phyloP scores from a whole-genome alignment of 1,140 invertebrate genomes.

The Teleogryllus occipitalis region DNA sequence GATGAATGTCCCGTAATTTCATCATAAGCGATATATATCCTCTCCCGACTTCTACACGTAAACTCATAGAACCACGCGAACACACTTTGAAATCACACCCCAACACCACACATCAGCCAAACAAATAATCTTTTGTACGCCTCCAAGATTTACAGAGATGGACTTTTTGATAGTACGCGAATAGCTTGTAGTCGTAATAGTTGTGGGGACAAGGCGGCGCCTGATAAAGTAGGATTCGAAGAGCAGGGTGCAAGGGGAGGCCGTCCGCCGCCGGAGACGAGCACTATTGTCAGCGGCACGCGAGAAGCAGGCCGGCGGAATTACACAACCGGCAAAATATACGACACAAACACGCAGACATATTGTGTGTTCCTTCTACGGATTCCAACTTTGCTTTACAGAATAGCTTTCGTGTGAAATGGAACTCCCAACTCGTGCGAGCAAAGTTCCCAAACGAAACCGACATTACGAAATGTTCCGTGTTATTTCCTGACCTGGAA shows the following conservation, averaged over 20 bases:
- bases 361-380: neutral
- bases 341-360: neutral
- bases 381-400: neutral
- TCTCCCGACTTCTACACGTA: conserved; percentile 4
- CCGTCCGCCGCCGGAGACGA: neutral
- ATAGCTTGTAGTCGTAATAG: conserved; percentile 7
- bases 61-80: neutral
- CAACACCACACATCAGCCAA: neutral
- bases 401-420: neutral
- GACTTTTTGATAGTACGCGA: conserved; percentile 13
- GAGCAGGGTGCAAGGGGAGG: neutral
- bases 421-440: neutral
- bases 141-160: conserved; percentile 8
- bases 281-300: neutral
- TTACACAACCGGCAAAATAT: neutral
- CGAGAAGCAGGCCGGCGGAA: neutral
- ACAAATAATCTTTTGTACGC: neutral
- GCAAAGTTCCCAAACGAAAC: neutral
- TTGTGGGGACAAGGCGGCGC: neutral
- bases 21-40: conserved; percentile 8
- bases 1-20: conserved; percentile 17
- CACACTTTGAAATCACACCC: neutral
- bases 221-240: neutral
- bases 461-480: neutral
- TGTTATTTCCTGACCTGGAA: neutral